Base-by-base conservation (phyloP, 2,113 vertebrate genomes). In the Talpa occidentalis region DNA sequence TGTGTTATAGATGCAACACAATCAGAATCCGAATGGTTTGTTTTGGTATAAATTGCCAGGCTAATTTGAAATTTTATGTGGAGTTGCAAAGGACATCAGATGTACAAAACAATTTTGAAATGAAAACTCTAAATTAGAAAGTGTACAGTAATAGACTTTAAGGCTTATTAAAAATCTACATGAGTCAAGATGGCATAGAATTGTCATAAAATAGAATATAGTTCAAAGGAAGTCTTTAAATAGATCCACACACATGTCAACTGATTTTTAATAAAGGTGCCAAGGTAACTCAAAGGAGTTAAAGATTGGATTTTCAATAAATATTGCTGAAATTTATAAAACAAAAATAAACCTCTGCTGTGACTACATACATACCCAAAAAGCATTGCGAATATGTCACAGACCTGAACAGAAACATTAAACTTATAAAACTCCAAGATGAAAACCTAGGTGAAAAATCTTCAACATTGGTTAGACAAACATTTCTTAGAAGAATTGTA, bases 211-310 rank as follows among this genome's bases (percentile, higher is more conserved):
- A 47, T 11, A 64, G 56, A 19, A 64, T 77, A 15, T 15, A 59
- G 26, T n/a, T 93, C 37, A 87, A 81, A 73, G 44, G 30, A 73
- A 81, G 32, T 93, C 66, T 35, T 80, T 72, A 56, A 88, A 54
- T 22, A 64, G 16, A 73, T 24, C 21, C 32, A 81, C 5, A 37
- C 5, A 37, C 8, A 17, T 22, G 37, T 40, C 49, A 81, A 82
- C 5, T 78, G 17, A 82, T 22, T 86, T 70, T 73, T 88, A 11
- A 66, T 42, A 94, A 90, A 69, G 9, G 26, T 64, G 32, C 5
- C 37, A 76, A 79, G 28, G 6, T 52, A 95, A 83, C 64, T 88
- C 42, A 64, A 66, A 28, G 14, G 44, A 85, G 32, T 2, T 47
- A 88, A 91, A 69, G 1, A 80, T 1, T 62, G 17, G 40, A 60